A percentile compares a stretch with the other conserved stretches of the same genome.
phyloP scores from a whole-genome alignment of 2,113 vertebrate species.

The Myotis yumanensis region DNA sequence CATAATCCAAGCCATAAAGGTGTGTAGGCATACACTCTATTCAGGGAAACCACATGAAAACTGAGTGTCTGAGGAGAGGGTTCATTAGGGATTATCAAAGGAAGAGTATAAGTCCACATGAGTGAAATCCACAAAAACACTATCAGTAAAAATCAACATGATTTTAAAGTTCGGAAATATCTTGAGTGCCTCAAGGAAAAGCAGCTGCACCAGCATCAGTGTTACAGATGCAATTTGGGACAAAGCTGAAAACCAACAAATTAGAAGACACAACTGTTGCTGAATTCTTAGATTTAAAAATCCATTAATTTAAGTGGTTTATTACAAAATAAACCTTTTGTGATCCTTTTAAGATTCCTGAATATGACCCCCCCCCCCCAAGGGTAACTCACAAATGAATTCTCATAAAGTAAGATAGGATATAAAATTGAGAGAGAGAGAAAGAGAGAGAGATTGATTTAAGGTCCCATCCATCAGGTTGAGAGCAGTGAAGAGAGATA shows the following conservation, averaged over 20 bases:
- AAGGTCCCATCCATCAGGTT: neutral
- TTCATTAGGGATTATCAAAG: neutral
- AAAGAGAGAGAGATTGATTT: neutral
- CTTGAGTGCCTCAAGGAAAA: conserved; percentile 18
- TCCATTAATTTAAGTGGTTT: neutral
- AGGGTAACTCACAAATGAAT: neutral
- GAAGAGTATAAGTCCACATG: neutral
- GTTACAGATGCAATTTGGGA: neutral
- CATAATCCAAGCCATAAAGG: neutral
- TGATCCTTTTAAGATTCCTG: conserved; percentile 6
- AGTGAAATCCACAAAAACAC: conserved; percentile 4
- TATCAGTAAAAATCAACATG: neutral
- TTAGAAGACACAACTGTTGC: conserved; percentile 5
- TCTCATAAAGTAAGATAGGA: conserved; percentile 6
- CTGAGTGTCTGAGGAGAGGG: neutral
- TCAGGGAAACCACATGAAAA: neutral
- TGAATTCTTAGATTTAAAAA: conserved; percentile 38
- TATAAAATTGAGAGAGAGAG: neutral
- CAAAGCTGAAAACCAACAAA: neutral
- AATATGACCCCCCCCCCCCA: neutral
- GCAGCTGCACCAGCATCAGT: neutral
- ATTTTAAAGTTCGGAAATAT: conserved; percentile 39
- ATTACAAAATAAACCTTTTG: neutral
- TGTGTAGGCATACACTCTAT: neutral
- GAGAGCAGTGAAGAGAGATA: neutral